Conservation (phyloP, 2,113 vertebrate species). For the Cranoglanis bouderius region DNA sequence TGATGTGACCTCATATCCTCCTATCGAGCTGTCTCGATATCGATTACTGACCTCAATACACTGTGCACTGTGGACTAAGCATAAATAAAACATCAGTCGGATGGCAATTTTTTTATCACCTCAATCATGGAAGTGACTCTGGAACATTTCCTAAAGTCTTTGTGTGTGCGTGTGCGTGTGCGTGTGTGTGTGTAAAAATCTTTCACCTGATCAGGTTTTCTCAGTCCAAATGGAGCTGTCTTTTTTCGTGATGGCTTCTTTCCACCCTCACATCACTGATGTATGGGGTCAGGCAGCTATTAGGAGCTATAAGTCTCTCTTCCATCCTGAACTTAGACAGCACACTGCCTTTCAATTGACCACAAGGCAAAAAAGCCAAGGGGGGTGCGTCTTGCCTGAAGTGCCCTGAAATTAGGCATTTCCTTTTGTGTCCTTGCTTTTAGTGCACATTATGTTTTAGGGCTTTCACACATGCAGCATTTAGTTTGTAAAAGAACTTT, state of each 20-base stretch:
- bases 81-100: not conserved
- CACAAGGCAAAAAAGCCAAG: not conserved
- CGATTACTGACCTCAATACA: not conserved
- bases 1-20: not conserved
- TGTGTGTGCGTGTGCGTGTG: constrained; percentile 8
- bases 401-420: not conserved
- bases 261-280: constrained; percentile 7
- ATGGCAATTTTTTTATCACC: not conserved
- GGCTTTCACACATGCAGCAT: not conserved
- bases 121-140: not conserved
- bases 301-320: not conserved
- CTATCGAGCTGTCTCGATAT: not conserved
- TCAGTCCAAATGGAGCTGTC: not conserved
- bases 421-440: not conserved
- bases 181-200: not conserved
- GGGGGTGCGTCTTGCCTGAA: not conserved
- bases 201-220: not conserved
- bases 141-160: not conserved
- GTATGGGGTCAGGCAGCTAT: constrained; percentile 23
- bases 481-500: not conserved
- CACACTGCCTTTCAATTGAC: constrained; percentile 15
- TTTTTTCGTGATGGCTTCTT: not conserved
- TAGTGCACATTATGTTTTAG: not conserved
- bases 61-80: not conserved
- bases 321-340: constrained; percentile 20